A percentile compares a stretch with the other conserved stretches of the same genome.
phyloP scores from a whole-genome alignment of 2,113 vertebrate species.

The Chionis minor region DNA sequence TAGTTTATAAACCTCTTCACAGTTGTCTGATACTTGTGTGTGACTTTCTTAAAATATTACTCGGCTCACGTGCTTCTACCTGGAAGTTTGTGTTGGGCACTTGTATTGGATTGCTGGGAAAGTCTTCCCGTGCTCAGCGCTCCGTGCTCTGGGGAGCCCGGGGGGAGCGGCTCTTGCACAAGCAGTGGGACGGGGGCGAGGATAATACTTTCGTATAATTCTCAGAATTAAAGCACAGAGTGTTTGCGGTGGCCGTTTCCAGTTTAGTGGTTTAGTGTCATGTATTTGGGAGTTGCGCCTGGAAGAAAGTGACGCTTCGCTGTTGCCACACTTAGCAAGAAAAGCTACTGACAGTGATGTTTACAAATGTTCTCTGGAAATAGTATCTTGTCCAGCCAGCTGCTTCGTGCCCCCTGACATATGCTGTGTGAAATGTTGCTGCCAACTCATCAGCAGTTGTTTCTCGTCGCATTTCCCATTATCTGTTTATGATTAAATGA shows the following conservation, averaged over 20 bases:
- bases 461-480: not conserved
- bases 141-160: rapidly evolving
- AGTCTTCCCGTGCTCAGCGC: not conserved
- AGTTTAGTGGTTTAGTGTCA: not conserved
- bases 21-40: not conserved
- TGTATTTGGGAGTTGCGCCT: not conserved
- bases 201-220: not conserved
- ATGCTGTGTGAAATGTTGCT: not conserved
- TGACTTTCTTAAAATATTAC: not conserved
- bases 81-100: not conserved
- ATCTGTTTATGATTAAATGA: not conserved
- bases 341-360: not conserved
- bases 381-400: not conserved
- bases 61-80: not conserved
- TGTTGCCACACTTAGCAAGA: not conserved
- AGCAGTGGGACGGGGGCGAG: not conserved
- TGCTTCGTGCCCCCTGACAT: not conserved
- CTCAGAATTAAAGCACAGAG: not conserved
- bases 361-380: constrained; percentile 11
- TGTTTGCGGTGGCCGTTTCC: not conserved
- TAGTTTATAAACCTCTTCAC: not conserved
- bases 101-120: not conserved
- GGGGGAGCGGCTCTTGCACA: not conserved
- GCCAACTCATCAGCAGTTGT: not conserved
- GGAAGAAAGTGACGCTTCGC: not conserved